phyloP scores from a whole-genome alignment of 1,140 invertebrate genomes.

The Tetragnatha versicolor region DNA sequence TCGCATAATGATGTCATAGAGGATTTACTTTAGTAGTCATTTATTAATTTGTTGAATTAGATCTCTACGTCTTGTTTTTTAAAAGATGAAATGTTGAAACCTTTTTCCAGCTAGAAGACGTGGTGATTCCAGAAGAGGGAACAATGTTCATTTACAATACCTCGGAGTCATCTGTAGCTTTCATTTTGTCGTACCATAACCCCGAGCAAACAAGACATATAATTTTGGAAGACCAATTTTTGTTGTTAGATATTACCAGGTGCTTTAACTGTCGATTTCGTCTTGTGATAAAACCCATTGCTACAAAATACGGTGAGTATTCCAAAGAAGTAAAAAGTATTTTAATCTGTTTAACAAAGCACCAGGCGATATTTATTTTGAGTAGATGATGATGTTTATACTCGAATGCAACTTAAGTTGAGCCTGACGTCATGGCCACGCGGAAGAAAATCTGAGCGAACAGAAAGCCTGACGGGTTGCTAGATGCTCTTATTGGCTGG shows the following conservation, averaged over 20 bases:
- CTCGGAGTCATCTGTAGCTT: not conserved
- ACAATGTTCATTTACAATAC: conserved; percentile 12
- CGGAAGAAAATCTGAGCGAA: too few relatives aligned
- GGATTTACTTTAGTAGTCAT: too few relatives aligned
- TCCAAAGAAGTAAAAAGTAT: not conserved
- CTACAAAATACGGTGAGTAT: conserved; percentile 28
- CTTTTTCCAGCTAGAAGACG: conserved; percentile 6
- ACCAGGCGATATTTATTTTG: not conserved
- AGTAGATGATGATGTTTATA: too few relatives aligned
- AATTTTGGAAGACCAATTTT: conserved; percentile 11
- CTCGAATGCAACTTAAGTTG: too few relatives aligned
- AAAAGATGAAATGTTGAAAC: too few relatives aligned
- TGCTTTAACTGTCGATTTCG: conserved; percentile 34
- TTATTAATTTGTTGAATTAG: too few relatives aligned
- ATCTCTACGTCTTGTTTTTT: too few relatives aligned
- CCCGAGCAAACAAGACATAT: not conserved
- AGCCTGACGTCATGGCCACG: too few relatives aligned
- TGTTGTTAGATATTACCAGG: conserved; percentile 23
- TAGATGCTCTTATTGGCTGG: too few relatives aligned
- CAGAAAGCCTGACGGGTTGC: too few relatives aligned
- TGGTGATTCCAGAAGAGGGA: conserved; percentile 10
- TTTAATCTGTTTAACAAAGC: not conserved
- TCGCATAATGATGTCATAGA: too few relatives aligned
- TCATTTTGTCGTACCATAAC: not conserved
- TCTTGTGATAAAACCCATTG: not conserved